Evolutionary conservation across 2,888 invertebrate species (phyloP), one percentile per base, ranked within the genome.

Genomic region (Zygogramma bicolorata): DNA sequence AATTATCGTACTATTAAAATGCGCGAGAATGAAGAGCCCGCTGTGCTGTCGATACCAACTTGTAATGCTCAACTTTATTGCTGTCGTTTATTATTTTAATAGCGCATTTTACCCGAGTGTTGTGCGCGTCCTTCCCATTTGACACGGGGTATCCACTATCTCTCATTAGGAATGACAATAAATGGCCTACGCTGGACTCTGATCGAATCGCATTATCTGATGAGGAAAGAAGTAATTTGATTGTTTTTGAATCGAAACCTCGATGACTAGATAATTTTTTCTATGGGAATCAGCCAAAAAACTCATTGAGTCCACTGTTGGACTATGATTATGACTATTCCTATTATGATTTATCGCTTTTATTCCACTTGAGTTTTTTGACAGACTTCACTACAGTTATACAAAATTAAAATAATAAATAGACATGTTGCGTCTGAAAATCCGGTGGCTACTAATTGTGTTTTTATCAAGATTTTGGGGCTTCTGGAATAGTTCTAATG

Each of bases 81-180:
- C 83, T 78, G 78, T 81, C 85, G 82, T 86, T 85, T 84, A 82
- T 85, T 85, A 85, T 85, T 84, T 85, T 85, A 85, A 85, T 85
- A 82, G 85, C 82, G 76, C 81, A 83, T 83, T 85, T 85, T 84
- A 83, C 83, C 79, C 81, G 81, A 80, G 73, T 82, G 79, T 79
- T 80, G 79, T 81, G 81, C 83, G 79, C 83, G 82, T 84, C 82
- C 80, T 77, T 75, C 79, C 75, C 79, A 72, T 69, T 75, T 65
- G 65, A 62, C 72, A 73, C 70, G 75, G 80, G 53, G 61, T 59
- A 53, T 22, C 57, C 22, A 60, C 68, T 63, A 63, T 63, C 63
- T 63, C 63, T 63, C 63, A 63, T 31, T 31, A 10, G 40, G 63
- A 63, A 29, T 25, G 27, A 53, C 53, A 53, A 27, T 22, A 53